Evolutionary conservation across 2,113 vertebrate species (phyloP).

Genomic region (Chionis minor): DNA sequence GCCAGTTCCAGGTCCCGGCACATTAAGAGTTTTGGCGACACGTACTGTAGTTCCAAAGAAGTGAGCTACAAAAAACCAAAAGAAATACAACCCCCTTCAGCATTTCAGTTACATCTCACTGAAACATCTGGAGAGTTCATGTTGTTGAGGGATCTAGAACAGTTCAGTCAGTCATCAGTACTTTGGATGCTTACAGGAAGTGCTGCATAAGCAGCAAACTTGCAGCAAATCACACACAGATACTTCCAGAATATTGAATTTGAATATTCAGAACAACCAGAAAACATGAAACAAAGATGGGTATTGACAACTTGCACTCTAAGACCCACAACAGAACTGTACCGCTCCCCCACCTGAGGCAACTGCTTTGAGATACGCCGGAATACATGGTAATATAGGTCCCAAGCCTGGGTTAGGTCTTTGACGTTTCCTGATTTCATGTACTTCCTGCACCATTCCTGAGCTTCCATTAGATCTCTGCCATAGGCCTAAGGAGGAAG

Average conservation of each 20-base stretch:
- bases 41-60: constrained; percentile 94
- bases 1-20: constrained; percentile 95
- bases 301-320: background rate
- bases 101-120: background rate
- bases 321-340: background rate
- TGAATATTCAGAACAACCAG: background rate
- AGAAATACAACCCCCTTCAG: background rate
- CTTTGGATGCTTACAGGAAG: background rate
- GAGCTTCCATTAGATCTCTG: constrained; percentile 97
- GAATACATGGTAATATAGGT: constrained; percentile 98
- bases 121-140: background rate
- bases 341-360: constrained; percentile 84
- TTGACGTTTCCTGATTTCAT: constrained; percentile 99
- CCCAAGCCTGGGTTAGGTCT: constrained; percentile 98
- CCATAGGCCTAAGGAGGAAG: constrained; percentile 87
- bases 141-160: background rate
- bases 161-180: background rate
- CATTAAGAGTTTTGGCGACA: constrained; percentile 97
- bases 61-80: constrained; percentile 81
- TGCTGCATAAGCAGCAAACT: background rate
- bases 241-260: background rate
- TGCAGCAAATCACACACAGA: background rate
- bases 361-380: constrained; percentile 97
- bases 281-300: background rate
- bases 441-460: constrained; percentile 98